phyloP scores from a whole-genome alignment of 2,888 invertebrate genomes.

The Caenorhabditis uteleia region DNA sequence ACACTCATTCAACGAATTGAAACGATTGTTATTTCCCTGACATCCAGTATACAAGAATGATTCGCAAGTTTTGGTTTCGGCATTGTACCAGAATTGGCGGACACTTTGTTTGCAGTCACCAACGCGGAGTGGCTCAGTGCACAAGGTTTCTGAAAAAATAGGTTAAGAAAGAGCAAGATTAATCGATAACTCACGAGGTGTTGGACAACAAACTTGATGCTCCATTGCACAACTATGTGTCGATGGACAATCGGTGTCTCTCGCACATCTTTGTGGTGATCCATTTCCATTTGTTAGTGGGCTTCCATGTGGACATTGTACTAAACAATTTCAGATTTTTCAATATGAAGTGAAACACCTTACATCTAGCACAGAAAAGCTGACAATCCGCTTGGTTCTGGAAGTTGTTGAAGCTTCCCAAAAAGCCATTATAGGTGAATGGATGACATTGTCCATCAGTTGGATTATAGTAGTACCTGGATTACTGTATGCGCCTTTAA shows the following conservation, averaged over 20 bases:
- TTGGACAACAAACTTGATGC: constrained; percentile 55
- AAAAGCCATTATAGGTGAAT: constrained; percentile 54
- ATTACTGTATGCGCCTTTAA: not conserved
- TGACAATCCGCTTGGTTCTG: constrained; percentile 56
- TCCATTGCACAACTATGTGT: constrained; percentile 53
- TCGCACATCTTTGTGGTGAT: constrained; percentile 49
- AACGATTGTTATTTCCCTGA: constrained; percentile 58
- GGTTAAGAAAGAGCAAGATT: no score
- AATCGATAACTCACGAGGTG: constrained; percentile 52
- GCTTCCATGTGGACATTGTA: constrained; percentile 46
- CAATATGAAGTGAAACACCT: constrained; percentile 6
- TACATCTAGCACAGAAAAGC: constrained; percentile 53
- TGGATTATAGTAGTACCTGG: constrained; percentile 54
- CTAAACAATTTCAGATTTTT: constrained; percentile 11
- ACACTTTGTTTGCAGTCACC: constrained; percentile 58
- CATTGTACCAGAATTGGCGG: constrained; percentile 55
- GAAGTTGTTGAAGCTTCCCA: constrained; percentile 60
- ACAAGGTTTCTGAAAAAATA: constrained; percentile 51
- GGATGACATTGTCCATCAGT: constrained; percentile 55
- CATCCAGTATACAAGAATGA: constrained; percentile 52
- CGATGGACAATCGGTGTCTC: constrained; percentile 54
- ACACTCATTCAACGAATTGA: constrained; percentile 54
- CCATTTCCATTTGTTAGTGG: constrained; percentile 53
- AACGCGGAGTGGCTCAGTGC: constrained; percentile 51
- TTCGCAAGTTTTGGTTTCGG: constrained; percentile 49